phyloP scores from a whole-genome alignment of 1,140 invertebrate genomes.

The Lasioglossum albipes region DNA sequence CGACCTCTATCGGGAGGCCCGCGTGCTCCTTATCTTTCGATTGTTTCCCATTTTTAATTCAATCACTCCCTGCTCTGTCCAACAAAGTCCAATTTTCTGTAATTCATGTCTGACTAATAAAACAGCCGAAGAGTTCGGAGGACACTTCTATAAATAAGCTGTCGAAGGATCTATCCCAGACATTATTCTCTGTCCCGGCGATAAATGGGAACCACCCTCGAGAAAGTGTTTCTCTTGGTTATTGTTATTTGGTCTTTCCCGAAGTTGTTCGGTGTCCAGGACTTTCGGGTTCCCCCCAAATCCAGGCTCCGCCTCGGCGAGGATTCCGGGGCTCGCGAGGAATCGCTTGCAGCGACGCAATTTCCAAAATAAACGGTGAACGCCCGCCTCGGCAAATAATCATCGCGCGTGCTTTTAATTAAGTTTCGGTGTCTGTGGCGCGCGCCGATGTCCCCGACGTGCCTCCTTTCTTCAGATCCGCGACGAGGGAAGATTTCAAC shows the following conservation, averaged over 20 bases:
- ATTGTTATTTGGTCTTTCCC: conserved; percentile 21
- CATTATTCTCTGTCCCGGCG: not conserved
- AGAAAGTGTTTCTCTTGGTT: conserved; percentile 17
- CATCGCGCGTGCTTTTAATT: conserved; percentile 81
- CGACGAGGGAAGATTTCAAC: conserved; percentile 1
- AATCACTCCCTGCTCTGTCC: no score
- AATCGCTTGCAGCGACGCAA: conserved; percentile 72
- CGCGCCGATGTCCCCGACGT: conserved; percentile 49
- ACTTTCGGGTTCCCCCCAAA: not conserved
- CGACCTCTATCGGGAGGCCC: not conserved
- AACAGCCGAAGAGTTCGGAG: no score
- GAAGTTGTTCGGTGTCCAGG: conserved; percentile 7
- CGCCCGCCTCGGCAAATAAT: conserved; percentile 77
- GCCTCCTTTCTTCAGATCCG: conserved; percentile 72
- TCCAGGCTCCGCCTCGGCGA: not conserved
- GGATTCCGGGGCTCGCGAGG: conserved; percentile 52
- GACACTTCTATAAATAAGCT: no score
- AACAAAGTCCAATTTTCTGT: no score
- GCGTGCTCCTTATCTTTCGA: no score
- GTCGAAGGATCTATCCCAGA: no score
- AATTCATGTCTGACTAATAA: no score
- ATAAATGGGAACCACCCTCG: not conserved
- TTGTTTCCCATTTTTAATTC: no score
- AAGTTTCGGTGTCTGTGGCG: conserved; percentile 75
- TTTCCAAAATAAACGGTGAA: conserved; percentile 80